phyloP scores from a whole-genome alignment of 2,888 invertebrate species.

The Thecocarcelia acutangulata region DNA sequence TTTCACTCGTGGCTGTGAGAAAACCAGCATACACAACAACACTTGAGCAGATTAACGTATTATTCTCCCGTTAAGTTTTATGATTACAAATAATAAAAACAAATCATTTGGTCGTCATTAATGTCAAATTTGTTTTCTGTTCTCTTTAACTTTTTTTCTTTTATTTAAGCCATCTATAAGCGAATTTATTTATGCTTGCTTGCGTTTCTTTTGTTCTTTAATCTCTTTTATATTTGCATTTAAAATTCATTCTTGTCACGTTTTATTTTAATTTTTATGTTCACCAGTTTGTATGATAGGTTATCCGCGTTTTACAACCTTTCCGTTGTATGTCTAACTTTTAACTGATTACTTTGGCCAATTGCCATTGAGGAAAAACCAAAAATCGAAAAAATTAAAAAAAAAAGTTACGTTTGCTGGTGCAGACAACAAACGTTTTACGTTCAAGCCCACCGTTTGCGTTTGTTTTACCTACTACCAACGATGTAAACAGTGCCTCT shows the following conservation, averaged over 20 bases:
- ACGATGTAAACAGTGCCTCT: conserved; percentile 64
- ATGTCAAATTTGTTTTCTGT: conserved; percentile 34
- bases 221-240: conserved; percentile 18
- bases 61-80: conserved; percentile 32
- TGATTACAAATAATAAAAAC: conserved; percentile 25
- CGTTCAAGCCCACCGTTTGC: conserved; percentile 42
- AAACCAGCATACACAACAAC: neutral
- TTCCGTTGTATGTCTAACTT: conserved; percentile 76
- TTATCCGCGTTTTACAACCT: conserved; percentile 73
- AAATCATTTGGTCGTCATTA: conserved; percentile 42
- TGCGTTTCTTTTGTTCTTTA: conserved; percentile 6
- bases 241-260: conserved; percentile 1
- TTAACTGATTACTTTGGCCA: conserved; percentile 76
- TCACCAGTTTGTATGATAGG: too few relatives aligned
- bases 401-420: conserved; percentile 49
- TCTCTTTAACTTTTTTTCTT: conserved; percentile 2
- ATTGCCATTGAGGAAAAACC: conserved; percentile 78
- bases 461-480: conserved; percentile 47
- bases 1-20: conserved; percentile 61
- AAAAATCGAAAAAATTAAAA: conserved; percentile 43
- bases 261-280: too few relatives aligned
- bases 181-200: conserved; percentile 31
- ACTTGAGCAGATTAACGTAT: conserved; percentile 11
- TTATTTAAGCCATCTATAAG: conserved; percentile 10
- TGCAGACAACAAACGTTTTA: conserved; percentile 59